Conservation (phyloP, 35 echinoderm and acorn worm species). For the Nesometra sesokonis region DNA sequence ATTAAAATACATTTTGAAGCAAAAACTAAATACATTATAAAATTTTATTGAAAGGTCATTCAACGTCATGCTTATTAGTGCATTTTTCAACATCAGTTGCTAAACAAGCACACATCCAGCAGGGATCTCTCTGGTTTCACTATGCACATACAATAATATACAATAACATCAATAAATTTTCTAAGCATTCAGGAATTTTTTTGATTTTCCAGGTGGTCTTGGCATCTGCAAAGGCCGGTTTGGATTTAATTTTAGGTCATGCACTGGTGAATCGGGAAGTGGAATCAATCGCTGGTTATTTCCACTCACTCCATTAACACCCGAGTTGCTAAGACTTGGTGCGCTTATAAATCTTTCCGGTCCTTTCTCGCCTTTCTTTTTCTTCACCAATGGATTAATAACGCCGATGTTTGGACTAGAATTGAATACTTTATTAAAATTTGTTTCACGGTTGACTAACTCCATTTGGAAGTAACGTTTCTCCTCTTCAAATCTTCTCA, state of each 20-base stretch:
- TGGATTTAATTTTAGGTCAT: slow-evolving; percentile 83
- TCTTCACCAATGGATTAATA: slow-evolving; percentile 57
- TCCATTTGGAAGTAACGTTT: slow-evolving; percentile 91
- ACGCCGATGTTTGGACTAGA: slow-evolving; percentile 81
- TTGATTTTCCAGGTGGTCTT: slow-evolving; percentile 27
- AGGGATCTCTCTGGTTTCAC: too few relatives aligned
- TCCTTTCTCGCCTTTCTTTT: slow-evolving; percentile 30
- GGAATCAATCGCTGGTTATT: slow-evolving; percentile 57
- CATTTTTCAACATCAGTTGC: too few relatives aligned
- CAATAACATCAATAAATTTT: neutral
- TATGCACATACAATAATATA: too few relatives aligned
- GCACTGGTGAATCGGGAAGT: slow-evolving; percentile 74
- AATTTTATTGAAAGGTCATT: too few relatives aligned
- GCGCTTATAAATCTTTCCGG: slow-evolving; percentile 71
- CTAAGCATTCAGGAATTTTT: slow-evolving; percentile 61
- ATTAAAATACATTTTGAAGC: too few relatives aligned
- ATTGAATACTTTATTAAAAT: slow-evolving; percentile 98
- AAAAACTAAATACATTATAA: too few relatives aligned
- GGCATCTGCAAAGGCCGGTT: slow-evolving; percentile 44
- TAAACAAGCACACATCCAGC: too few relatives aligned
- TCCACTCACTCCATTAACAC: slow-evolving; percentile 4
- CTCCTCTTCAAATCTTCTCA: slow-evolving; percentile 79
- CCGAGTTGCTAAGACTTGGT: slow-evolving; percentile 47
- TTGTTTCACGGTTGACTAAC: slow-evolving; percentile 87
- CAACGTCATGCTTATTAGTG: too few relatives aligned